Evolutionary conservation across 2,113 vertebrate genomes (phyloP).

Genomic region (Brachypodius melanocephalos): DNA sequence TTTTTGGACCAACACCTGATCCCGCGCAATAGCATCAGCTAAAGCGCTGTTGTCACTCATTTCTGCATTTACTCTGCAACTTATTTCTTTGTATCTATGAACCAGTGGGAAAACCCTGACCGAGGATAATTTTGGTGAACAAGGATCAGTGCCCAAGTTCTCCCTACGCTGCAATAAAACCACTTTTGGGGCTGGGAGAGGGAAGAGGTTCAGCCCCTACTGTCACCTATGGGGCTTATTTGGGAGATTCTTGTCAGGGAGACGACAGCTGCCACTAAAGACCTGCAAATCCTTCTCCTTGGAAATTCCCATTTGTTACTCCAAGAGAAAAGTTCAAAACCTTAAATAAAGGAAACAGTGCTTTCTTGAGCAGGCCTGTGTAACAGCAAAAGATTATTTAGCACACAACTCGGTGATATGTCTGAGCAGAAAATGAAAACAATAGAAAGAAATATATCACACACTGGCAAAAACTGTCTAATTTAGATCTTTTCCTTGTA

Average conservation of each 20-base stretch:
- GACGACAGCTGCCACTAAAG: not conserved
- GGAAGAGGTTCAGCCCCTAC: not conserved
- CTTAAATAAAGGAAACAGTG: not conserved
- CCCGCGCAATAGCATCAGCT: fast-evolving
- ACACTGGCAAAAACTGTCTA: not conserved
- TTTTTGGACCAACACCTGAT: not conserved
- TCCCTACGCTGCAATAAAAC: not conserved
- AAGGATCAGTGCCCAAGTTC: not conserved
- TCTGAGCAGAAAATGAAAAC: not conserved
- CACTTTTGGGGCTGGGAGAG: too few relatives aligned
- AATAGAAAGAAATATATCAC: not conserved
- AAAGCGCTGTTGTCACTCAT: not conserved
- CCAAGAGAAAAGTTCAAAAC: not conserved
- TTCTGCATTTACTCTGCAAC: not conserved
- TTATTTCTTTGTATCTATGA: not conserved
- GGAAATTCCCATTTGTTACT: not conserved
- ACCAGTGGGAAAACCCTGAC: not conserved
- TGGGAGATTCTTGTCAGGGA: not conserved
- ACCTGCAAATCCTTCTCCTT: not conserved
- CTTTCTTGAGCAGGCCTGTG: not conserved
- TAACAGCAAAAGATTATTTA: not conserved
- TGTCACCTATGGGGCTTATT: not conserved
- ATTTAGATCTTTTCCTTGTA: not conserved
- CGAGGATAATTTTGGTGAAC: not conserved
- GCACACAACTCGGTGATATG: not conserved